phyloP scores from a whole-genome alignment of 1,140 invertebrate species.

The Heliconius eleuchia region DNA sequence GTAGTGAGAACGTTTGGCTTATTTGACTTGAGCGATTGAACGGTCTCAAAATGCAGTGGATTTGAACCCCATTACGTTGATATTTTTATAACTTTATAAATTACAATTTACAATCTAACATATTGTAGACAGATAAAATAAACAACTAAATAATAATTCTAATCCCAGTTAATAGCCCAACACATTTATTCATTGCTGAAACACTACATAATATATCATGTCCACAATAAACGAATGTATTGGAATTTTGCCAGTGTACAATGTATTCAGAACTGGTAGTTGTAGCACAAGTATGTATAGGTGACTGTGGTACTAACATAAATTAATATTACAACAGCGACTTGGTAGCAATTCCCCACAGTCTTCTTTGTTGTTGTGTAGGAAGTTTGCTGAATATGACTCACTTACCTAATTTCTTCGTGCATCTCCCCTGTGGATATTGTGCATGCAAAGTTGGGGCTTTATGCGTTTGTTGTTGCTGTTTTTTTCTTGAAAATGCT shows the following conservation, averaged over 20 bases:
- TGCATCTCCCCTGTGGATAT: conserved; percentile 15
- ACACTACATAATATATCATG: conserved; percentile 37
- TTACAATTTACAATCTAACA: no score
- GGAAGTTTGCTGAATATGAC: conserved; percentile 30
- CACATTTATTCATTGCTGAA: conserved; percentile 14
- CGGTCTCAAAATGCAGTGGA: no score
- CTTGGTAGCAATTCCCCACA: conserved; percentile 21
- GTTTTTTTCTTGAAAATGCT: neutral
- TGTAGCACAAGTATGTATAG: conserved; percentile 21
- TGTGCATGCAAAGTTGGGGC: conserved; percentile 7
- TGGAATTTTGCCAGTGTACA: conserved; percentile 38
- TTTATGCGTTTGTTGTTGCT: conserved; percentile 16
- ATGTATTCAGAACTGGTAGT: conserved; percentile 20
- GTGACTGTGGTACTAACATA: conserved; percentile 16
- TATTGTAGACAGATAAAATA: no score
- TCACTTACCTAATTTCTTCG: conserved; percentile 31
- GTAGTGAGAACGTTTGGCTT: no score
- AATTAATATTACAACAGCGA: conserved; percentile 34
- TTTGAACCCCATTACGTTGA: no score
- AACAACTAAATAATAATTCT: neutral
- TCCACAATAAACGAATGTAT: conserved; percentile 39
- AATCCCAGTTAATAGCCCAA: neutral
- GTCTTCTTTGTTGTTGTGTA: conserved; percentile 32
- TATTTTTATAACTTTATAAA: no score
- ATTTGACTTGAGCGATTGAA: no score